Percentiles rank a stretch among this genome's conserved stretches.
Evolutionary conservation across 2,113 vertebrate species (phyloP).

Genomic region (Bufo bufo): DNA sequence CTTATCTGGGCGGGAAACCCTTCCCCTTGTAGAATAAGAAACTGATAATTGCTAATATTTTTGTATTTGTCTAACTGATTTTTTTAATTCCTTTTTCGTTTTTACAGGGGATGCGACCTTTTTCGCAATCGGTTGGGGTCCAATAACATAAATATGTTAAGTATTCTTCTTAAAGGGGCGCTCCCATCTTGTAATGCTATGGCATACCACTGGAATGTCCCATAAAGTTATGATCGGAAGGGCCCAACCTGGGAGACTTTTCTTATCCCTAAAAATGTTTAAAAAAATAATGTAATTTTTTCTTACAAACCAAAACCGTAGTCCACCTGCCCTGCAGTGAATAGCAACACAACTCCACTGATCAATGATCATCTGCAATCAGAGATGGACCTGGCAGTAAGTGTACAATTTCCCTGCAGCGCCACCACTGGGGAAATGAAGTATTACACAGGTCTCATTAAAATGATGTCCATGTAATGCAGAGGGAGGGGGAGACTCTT

Average conservation of each 20-base stretch:
- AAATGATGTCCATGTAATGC: too few relatives aligned
- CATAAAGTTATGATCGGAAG: neutral
- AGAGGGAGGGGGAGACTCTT: too few relatives aligned
- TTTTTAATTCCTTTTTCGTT: neutral
- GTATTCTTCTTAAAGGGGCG: neutral
- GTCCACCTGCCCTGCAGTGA: neutral
- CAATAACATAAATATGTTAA: neutral
- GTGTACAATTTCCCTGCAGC: neutral
- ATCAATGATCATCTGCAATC: neutral
- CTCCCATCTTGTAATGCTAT: neutral
- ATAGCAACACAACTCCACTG: neutral
- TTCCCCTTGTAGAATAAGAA: neutral
- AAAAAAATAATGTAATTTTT: neutral
- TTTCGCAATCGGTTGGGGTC: neutral
- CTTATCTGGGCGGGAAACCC: too few relatives aligned
- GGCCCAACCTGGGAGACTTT: neutral
- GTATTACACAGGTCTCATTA: neutral
- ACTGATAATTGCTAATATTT: constrained; percentile 60
- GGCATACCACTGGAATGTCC: neutral
- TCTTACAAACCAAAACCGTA: neutral
- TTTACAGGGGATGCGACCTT: neutral
- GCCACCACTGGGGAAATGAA: neutral
- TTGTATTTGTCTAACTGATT: constrained; percentile 53
- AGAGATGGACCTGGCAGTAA: neutral
- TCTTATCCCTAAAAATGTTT: too few relatives aligned